Evolutionary conservation across 2,888 invertebrate genomes (phyloP).

Genomic region (Adelphocoris suturalis): DNA sequence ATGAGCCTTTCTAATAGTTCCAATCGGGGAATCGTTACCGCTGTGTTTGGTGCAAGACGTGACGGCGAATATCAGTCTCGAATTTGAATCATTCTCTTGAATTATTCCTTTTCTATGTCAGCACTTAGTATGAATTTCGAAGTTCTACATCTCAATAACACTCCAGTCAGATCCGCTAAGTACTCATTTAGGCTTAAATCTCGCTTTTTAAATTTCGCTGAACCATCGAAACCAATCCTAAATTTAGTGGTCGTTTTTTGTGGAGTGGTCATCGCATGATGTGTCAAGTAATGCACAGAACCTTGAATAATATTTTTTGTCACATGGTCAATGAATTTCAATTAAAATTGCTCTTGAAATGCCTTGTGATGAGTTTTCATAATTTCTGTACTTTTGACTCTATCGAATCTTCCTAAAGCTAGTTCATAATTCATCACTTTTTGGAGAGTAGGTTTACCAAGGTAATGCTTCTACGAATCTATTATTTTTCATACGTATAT

Average conservation of each 20-base stretch:
- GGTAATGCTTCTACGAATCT: no score
- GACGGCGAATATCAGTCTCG: no score
- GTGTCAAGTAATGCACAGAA: no score
- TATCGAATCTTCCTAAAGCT: background rate
- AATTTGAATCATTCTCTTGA: no score
- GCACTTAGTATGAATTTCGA: slow-evolving; percentile 1
- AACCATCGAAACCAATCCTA: background rate
- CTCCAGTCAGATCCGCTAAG: background rate
- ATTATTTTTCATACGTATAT: no score
- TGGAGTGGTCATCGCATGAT: no score
- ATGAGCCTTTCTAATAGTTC: no score
- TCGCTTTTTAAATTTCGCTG: background rate
- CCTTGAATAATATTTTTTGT: background rate
- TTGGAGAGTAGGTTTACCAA: background rate
- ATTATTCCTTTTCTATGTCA: background rate
- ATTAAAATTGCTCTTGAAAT: background rate
- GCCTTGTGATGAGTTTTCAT: background rate
- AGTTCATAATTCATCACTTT: background rate
- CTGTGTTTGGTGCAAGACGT: no score
- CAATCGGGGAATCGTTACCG: no score
- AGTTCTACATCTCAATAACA: background rate
- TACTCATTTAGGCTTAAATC: background rate
- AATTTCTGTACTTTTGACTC: background rate
- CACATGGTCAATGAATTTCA: background rate
- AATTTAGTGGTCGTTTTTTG: background rate